Base-by-base conservation (phyloP, 2,888 invertebrate species). In the Vanessa cardui region DNA sequence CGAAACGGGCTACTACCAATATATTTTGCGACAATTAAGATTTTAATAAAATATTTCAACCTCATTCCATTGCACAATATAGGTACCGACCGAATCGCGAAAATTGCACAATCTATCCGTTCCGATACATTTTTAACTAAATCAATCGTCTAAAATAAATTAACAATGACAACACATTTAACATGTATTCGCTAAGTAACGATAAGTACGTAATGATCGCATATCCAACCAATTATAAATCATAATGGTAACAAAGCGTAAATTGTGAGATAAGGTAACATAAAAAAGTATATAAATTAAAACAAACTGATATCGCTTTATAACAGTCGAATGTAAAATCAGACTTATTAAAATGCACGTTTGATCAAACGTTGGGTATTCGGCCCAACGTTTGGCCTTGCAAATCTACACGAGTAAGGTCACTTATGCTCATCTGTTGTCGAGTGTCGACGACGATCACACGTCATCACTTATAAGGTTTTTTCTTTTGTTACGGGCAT, bases 1-100 rank as follows among this genome's bases (percentile, higher is more conserved):
- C 85, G 86, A 85, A 86, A 83, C 86, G 83, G 87, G 82, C 85
- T 83, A 85, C 85, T 82, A 80, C 85, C 88, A 84, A 90, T 89
- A 90, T 87, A 89, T 89, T 90, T 89, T 83, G 90, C 86, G 88
- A 90, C 89, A 88, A 88, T 90, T 91, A 91, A 90, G 85, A 90
- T 87, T 87, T 88, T 83, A 84, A 86, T 88, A 89, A 85, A 84
- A 87, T 85, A 85, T 84, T 76, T 76, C 79, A 81, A 80, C 77
- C 77, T 80, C 77, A 75, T 76, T 80, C 76, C 79, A 83, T 88
- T 86, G 84, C 87, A 85, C 85, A 83, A 83, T 78, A 67, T 26
- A 26, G 26, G 26, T 64, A 64, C 80, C 79, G 81, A 64, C 80
- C 79, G 81, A 77, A 78, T 74, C 74, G 12, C 12, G 39, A 39